These are phyloP conservation scores for Clarias laeviceps DNA, from an alignment of 2,797 vertebrate genomes.

Conservation along the genomic window DNA sequence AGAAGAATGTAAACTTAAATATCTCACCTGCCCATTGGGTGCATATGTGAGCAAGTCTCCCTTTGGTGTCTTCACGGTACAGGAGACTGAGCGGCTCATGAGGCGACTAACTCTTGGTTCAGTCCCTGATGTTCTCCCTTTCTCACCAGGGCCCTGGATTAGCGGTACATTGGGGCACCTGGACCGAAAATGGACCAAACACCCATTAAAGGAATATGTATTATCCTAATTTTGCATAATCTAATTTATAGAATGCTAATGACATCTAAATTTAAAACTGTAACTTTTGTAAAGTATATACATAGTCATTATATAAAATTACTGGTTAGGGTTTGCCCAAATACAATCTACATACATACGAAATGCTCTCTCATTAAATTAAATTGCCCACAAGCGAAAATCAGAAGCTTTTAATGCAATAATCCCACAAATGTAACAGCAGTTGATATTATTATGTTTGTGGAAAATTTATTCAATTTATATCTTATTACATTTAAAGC, in stretches of 20 bases:
- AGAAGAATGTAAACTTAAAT: not conserved
- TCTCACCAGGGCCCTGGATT: slow-evolving; percentile 80
- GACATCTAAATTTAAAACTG: not conserved
- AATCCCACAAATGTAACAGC: too few species aligned
- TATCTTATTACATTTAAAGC: too few species aligned
- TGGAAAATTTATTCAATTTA: too few species aligned
- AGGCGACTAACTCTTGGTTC: slow-evolving; percentile 81
- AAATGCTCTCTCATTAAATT: not conserved
- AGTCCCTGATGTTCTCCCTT: slow-evolving; percentile 78
- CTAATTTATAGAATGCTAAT: not conserved
- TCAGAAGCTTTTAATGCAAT: too few species aligned
- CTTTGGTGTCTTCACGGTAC: slow-evolving; percentile 86
- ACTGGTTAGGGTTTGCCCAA: not conserved
- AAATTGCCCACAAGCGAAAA: not conserved
- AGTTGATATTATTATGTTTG: too few species aligned
- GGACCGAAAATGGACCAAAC: slow-evolving; percentile 31
- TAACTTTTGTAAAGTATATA: not conserved
- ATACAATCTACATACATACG: not conserved
- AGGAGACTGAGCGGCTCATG: slow-evolving; percentile 84
- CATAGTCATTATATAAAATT: too few species aligned
- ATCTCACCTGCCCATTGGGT: slow-evolving; percentile 82
- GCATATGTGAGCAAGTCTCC: slow-evolving; percentile 87
- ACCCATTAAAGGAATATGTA: not conserved
- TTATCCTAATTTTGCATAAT: not conserved
- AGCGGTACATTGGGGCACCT: slow-evolving; percentile 86